phyloP scores from a whole-genome alignment of 2,113 vertebrate species.

The Crotalus tigris region DNA sequence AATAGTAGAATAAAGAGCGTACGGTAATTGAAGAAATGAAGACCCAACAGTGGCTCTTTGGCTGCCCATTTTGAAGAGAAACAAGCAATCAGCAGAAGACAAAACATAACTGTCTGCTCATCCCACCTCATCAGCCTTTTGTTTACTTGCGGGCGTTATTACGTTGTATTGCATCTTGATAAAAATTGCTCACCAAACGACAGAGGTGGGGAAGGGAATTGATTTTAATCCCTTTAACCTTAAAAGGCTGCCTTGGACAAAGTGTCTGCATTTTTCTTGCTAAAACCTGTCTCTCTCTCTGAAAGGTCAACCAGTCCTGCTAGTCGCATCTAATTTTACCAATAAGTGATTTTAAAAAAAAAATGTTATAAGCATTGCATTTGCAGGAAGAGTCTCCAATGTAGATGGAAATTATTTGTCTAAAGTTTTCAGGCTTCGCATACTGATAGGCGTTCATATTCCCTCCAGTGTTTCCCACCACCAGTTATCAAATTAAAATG shows the following conservation, averaged over 20 bases:
- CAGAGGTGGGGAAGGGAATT: background rate
- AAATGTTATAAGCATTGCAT: background rate
- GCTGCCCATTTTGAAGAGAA: background rate
- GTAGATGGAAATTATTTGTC: background rate
- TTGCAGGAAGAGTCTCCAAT: background rate
- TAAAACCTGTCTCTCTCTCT: background rate
- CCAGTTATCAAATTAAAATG: background rate
- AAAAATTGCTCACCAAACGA: background rate
- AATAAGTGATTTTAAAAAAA: background rate
- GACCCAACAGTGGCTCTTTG: background rate
- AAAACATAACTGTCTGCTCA: background rate
- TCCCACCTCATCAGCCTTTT: background rate
- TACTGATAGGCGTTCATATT: background rate
- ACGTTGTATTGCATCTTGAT: background rate
- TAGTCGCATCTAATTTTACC: background rate
- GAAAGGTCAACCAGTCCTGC: background rate
- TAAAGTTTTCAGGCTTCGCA: background rate
- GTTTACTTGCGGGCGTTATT: background rate
- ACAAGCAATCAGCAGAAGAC: background rate
- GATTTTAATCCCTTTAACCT: background rate
- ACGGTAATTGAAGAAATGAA: background rate
- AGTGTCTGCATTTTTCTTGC: background rate
- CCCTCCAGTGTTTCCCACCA: background rate
- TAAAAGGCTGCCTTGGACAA: background rate
- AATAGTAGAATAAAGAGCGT: background rate